Base-by-base conservation (phyloP, 2,797 vertebrate genomes). In the Xiphorhynchus erythropygius region DNA sequence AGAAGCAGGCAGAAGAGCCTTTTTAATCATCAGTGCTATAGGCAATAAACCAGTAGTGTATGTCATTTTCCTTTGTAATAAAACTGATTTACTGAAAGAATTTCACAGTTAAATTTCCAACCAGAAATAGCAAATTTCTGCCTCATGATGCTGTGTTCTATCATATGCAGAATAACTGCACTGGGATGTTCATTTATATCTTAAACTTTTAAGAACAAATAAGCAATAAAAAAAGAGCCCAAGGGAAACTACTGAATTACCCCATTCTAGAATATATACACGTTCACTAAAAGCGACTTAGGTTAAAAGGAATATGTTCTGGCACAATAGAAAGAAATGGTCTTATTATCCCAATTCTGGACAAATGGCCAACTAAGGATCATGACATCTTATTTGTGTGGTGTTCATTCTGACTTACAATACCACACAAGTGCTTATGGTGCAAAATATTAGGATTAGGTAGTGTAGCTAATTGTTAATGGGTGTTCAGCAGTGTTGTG, bases 1-100 rank as follows among this genome's bases (percentile, higher is more conserved):
- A 75, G 35, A 93, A 76, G 10, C 19, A 76, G 46, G 27, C 46
- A 87, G 27, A 94, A 87, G 46, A 87, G 4, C 10, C 21, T 85
- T 87, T 87, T 80, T 42, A 85, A 82, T 87, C 19, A 30, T 60
- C 37, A 75, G 0, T 30, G 33, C 17, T 73, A 23, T 44, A 64
- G 37, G 44, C 44, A 85, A 39, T 77, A 89, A 76, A 83, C 33
- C 71, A 60, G 33, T 25, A 83, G 10, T 22, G 4, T 92, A 44
- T 83, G 9, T 65, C 52, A 53, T 68, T 94, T 94, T 83, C 55
- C 39, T 70, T 55, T 74, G 44, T 50, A 69, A 89, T 92, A 74
- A 63, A 91, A 70, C 16, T 74, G 68, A 63, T 87, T 80, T 94
- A 95, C 33, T 90, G 55, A 37, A 91, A 73, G 46, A 89, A 65